phyloP scores from a whole-genome alignment of 1,140 invertebrate genomes.

The Stenopsyche tienmushanensis region DNA sequence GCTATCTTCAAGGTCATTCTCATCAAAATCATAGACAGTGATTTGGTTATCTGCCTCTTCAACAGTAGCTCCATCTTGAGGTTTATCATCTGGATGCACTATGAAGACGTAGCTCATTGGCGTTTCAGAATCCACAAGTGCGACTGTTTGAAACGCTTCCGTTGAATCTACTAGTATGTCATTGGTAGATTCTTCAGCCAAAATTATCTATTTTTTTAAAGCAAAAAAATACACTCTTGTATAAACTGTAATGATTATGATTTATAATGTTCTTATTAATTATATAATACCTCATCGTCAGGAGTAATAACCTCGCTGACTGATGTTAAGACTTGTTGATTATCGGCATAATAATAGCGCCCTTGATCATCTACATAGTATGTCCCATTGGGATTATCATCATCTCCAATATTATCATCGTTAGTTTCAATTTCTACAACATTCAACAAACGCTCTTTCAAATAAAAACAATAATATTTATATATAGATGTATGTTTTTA shows the following conservation, averaged over 20 bases:
- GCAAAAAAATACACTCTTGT: not conserved
- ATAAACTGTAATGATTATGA: not conserved
- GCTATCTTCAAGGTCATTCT: constrained; percentile 56
- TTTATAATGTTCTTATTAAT: constrained; percentile 20
- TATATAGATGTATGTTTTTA: not conserved
- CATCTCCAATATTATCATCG: constrained; percentile 48
- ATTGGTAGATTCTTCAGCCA: constrained; percentile 39
- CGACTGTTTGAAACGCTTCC: constrained; percentile 79
- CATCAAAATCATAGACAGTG: constrained; percentile 66
- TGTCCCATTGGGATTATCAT: constrained; percentile 61
- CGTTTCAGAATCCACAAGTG: constrained; percentile 80
- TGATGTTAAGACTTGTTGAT: constrained; percentile 19
- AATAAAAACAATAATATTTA: not conserved
- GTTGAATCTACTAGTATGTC: constrained; percentile 48
- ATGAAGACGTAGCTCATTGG: constrained; percentile 87
- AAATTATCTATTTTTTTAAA: constrained; percentile 30
- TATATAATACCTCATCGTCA: constrained; percentile 16
- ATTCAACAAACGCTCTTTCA: not conserved
- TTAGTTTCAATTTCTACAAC: constrained; percentile 22
- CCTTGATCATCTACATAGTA: constrained; percentile 78
- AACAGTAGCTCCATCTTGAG: constrained; percentile 57
- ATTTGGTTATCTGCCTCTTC: constrained; percentile 62
- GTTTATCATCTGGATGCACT: constrained; percentile 70
- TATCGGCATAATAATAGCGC: constrained; percentile 70
- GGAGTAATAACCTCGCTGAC: constrained; percentile 10